Evolutionary conservation across 2,888 invertebrate species (phyloP).

Genomic region (Cheilosia scutellata): DNA sequence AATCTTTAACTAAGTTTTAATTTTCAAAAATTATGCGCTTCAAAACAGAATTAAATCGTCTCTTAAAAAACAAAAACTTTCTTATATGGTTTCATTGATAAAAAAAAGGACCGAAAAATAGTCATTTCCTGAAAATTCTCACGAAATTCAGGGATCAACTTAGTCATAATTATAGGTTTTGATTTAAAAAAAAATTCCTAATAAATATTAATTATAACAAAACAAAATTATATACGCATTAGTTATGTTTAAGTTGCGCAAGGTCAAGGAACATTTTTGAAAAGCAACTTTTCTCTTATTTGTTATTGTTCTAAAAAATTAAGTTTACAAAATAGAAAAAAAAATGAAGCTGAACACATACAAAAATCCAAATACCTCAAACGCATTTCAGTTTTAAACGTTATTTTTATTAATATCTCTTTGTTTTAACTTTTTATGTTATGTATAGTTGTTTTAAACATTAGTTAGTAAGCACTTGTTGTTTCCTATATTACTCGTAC

Average conservation of each 20-base stretch:
- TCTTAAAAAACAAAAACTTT: conserved; percentile 16
- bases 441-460: conserved; percentile 47
- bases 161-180: conserved; percentile 68
- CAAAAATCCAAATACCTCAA: conserved; percentile 84
- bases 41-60: conserved; percentile 3
- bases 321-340: conserved; percentile 9
- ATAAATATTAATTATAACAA: conserved; percentile 15
- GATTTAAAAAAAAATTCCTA: conserved; percentile 50
- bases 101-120: conserved; percentile 54
- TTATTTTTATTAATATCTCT: conserved; percentile 77
- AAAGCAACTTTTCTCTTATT: conserved; percentile 43
- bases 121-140: conserved; percentile 71
- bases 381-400: conserved; percentile 84
- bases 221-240: conserved; percentile 4
- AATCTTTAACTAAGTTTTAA: not conserved
- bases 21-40: conserved; percentile 35
- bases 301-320: conserved; percentile 57
- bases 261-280: conserved; percentile 16
- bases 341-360: conserved; percentile 68
- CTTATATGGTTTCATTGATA: conserved; percentile 46
- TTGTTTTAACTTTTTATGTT: conserved; percentile 51
- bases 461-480: conserved; percentile 65
- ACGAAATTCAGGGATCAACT: conserved; percentile 67
- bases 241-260: conserved; percentile 41
- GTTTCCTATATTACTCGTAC: conserved; percentile 70